Conservation (phyloP, 2,888 invertebrate genomes). For the Pseudococcus jackbeardsleyi region DNA sequence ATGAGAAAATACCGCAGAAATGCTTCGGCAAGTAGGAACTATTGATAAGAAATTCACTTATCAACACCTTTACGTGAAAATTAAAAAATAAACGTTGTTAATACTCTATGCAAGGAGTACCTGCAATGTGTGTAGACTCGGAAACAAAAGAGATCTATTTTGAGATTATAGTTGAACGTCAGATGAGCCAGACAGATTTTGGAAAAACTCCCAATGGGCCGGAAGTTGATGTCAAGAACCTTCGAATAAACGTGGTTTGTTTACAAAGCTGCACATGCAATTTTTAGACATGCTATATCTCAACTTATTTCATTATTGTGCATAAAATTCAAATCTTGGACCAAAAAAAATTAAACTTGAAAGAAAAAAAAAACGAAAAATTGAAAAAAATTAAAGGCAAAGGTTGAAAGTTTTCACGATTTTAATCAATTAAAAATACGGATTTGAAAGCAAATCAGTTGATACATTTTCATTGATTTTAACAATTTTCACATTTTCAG, state of each 20-base stretch:
- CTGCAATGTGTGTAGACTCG: not conserved
- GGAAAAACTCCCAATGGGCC: constrained; percentile 22
- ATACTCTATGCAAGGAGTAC: not conserved
- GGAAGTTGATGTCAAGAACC: constrained; percentile 22
- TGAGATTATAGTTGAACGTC: not conserved
- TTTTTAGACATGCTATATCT: not conserved
- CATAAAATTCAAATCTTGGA: too few species aligned
- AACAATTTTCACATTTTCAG: too few species aligned
- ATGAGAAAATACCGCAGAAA: not conserved
- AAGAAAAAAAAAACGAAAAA: too few species aligned
- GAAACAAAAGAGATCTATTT: not conserved
- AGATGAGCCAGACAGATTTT: constrained; percentile 15
- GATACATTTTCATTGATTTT: too few species aligned
- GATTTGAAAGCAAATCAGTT: too few species aligned
- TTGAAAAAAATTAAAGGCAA: too few species aligned
- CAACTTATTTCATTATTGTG: too few species aligned
- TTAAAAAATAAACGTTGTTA: not conserved
- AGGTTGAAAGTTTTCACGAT: too few species aligned
- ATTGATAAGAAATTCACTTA: not conserved
- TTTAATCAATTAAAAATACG: too few species aligned
- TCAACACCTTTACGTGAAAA: not conserved
- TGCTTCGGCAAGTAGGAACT: not conserved
- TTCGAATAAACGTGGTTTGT: constrained; percentile 12
- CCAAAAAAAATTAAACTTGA: too few species aligned
- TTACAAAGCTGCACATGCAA: not conserved